Evolutionary conservation across 2,113 vertebrate genomes (phyloP).

Genomic region (Chloropsis hardwickii): DNA sequence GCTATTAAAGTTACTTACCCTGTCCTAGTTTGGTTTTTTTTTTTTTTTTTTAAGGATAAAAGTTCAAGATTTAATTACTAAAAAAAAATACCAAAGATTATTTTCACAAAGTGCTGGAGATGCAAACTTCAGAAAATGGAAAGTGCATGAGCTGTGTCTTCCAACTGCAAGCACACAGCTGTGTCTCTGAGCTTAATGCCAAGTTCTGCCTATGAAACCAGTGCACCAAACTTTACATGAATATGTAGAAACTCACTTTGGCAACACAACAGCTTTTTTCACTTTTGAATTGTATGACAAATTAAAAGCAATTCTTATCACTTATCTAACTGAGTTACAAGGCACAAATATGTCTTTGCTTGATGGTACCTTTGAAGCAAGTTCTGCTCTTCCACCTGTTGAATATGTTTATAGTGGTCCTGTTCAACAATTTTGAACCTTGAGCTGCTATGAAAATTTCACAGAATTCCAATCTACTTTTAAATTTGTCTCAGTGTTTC

Average conservation of each 20-base stretch:
- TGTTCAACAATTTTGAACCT: background rate
- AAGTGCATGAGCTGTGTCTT: background rate
- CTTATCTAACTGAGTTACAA: background rate
- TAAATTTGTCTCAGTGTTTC: background rate
- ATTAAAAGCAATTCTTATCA: background rate
- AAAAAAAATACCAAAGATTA: background rate
- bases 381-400: background rate
- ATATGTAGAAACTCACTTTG: background rate
- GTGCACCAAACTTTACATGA: background rate
- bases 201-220: background rate
- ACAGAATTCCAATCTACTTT: background rate
- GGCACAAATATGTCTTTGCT: background rate
- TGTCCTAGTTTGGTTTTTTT: background rate
- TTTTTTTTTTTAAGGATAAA: background rate
- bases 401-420: background rate
- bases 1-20: background rate
- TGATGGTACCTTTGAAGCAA: background rate
- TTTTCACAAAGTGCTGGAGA: background rate
- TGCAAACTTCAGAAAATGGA: background rate
- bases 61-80: background rate
- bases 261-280: background rate
- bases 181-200: background rate
- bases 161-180: background rate
- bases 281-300: background rate
- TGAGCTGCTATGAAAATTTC: background rate